A percentile compares a stretch with the other conserved stretches of the same genome.
Evolutionary conservation across 2,113 vertebrate species (phyloP).

Genomic region (Thalassoma bifasciatum): DNA sequence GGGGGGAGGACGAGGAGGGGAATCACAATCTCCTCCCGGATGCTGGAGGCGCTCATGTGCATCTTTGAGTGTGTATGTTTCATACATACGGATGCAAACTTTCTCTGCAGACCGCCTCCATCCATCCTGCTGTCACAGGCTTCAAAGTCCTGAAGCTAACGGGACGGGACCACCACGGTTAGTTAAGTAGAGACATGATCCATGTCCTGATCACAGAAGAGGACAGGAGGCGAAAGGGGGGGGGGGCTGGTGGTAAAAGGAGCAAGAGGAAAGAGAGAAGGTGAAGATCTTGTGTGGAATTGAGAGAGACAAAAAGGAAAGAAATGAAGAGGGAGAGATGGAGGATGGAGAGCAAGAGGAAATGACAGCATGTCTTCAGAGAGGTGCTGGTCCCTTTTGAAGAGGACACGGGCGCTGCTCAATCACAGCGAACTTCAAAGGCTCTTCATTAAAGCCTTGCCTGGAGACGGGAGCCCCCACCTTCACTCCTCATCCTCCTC

Average conservation of each 20-base stretch:
- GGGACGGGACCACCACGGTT: slow-evolving; percentile 60
- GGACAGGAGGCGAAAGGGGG: slow-evolving; percentile 25
- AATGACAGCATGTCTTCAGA: slow-evolving; percentile 29
- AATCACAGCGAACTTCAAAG: slow-evolving; percentile 75
- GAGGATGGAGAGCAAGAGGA: slow-evolving; percentile 24
- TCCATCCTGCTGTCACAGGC: slow-evolving; percentile 16
- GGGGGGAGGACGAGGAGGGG: slow-evolving; percentile 21
- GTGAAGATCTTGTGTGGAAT: slow-evolving; percentile 31
- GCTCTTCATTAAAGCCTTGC: slow-evolving; percentile 71
- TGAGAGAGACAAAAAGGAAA: slow-evolving; percentile 41
- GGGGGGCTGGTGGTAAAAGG: slow-evolving; percentile 11
- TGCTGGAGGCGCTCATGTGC: slow-evolving; percentile 14
- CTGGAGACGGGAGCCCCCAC: slow-evolving; percentile 49
- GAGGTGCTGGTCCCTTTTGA: slow-evolving; percentile 51
- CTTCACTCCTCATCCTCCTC: slow-evolving; percentile 16
- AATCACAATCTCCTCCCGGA: slow-evolving; percentile 35
- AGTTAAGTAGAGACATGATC: slow-evolving; percentile 66
- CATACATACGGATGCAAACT: slow-evolving; percentile 13
- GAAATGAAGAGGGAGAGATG: slow-evolving; percentile 34
- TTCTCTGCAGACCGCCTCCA: background rate
- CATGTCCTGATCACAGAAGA: slow-evolving; percentile 68
- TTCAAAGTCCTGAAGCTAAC: slow-evolving; percentile 50
- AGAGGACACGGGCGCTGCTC: slow-evolving; percentile 59
- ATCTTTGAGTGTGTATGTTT: slow-evolving; percentile 20
- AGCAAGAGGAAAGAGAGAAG: slow-evolving; percentile 17